These are phyloP conservation scores for Diloba caeruleocephala DNA, from an alignment of 2,888 invertebrate genomes.

Conservation along the genomic window DNA sequence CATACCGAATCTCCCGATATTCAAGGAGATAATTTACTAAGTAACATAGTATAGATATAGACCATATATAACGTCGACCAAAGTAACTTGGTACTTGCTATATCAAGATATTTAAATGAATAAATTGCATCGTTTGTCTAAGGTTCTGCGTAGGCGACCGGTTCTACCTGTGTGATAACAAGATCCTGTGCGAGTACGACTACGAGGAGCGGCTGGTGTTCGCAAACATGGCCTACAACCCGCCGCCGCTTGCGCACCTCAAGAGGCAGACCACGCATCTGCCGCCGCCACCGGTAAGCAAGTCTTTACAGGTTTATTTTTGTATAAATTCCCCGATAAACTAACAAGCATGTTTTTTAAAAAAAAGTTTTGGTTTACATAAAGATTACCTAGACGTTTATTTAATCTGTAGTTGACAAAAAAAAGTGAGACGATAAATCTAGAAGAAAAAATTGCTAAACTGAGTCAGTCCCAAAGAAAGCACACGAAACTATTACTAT, in stretches of 20 bases:
- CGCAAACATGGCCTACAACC: constrained; percentile 98
- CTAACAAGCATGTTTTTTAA: too few relatives aligned
- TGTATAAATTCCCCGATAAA: too few relatives aligned
- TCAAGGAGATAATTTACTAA: constrained; percentile 8
- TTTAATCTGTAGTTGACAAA: too few relatives aligned
- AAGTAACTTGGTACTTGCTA: constrained; percentile 44
- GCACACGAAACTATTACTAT: background rate
- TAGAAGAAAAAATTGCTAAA: too few relatives aligned
- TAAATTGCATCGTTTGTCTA: constrained; percentile 59
- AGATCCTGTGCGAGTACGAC: constrained; percentile 99
- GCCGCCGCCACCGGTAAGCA: constrained; percentile 90
- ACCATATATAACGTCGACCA: too few relatives aligned
- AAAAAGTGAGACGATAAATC: too few relatives aligned
- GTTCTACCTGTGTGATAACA: constrained; percentile 99
- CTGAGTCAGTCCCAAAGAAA: too few relatives aligned
- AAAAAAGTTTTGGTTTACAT: too few relatives aligned
- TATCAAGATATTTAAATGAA: constrained; percentile 49
- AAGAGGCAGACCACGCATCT: constrained; percentile 91
- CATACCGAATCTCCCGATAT: background rate
- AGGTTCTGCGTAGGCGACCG: constrained; percentile 99
- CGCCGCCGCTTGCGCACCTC: constrained; percentile 94
- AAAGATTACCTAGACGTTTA: too few relatives aligned
- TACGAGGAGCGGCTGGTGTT: constrained; percentile 98
- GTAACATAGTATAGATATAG: too few relatives aligned
- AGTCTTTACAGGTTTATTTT: background rate